These are phyloP conservation scores for Mechanitis mazaeus DNA, from an alignment of 2,888 invertebrate genomes.

Conservation along the genomic window DNA sequence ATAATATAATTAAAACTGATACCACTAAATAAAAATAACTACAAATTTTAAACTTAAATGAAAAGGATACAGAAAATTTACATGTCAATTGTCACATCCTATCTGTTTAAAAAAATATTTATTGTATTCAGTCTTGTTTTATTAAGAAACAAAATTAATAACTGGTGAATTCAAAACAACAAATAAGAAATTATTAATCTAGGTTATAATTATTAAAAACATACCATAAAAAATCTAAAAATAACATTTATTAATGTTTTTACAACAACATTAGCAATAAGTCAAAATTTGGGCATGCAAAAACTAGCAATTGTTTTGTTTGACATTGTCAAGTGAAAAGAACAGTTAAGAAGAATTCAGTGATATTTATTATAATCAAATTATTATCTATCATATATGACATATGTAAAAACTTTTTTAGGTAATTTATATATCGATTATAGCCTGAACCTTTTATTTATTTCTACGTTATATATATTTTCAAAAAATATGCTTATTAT, in stretches of 20 bases:
- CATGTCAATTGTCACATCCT: not conserved
- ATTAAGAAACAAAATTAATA: not conserved
- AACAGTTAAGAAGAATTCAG: not conserved
- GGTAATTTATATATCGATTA: no score
- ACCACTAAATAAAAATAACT: not conserved
- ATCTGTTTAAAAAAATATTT: not conserved
- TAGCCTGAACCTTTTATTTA: no score
- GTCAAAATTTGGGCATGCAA: slow-evolving; percentile 18
- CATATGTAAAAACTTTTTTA: no score
- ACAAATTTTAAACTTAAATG: not conserved
- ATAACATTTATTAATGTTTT: slow-evolving; percentile 59
- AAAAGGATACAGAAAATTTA: not conserved
- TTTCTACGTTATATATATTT: no score
- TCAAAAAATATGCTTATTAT: no score
- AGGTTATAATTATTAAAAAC: not conserved
- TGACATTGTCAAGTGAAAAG: slow-evolving; percentile 18
- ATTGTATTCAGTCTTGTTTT: not conserved
- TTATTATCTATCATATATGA: slow-evolving; percentile 1
- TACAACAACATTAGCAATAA: slow-evolving; percentile 28
- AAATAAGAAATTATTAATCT: not conserved
- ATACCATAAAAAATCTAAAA: slow-evolving; percentile 64
- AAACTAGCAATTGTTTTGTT: slow-evolving; percentile 14
- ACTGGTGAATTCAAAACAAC: not conserved
- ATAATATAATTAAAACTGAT: not conserved
- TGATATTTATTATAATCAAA: not conserved